Conservation (phyloP, 2,888 invertebrate genomes). For the Drosophila ustulata region DNA sequence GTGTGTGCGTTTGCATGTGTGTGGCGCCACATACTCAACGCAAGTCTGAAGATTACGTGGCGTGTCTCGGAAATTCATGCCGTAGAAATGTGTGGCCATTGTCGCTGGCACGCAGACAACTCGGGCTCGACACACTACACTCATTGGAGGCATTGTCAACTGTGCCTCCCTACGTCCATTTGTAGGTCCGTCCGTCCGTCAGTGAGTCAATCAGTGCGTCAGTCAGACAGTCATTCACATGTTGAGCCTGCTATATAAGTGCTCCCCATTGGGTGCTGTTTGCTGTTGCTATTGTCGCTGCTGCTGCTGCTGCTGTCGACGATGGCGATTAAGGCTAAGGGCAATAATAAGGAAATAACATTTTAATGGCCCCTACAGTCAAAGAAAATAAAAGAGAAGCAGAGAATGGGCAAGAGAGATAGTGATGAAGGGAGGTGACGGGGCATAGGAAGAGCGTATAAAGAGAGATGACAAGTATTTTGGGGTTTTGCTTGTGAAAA, state of each 20-base stretch:
- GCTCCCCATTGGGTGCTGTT: constrained; percentile 36
- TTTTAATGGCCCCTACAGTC: constrained; percentile 65
- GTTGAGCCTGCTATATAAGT: constrained; percentile 37
- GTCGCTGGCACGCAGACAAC: constrained; percentile 61
- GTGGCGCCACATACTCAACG: constrained; percentile 45
- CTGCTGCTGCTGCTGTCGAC: constrained; percentile 39
- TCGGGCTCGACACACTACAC: constrained; percentile 18
- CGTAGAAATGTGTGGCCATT: constrained; percentile 65
- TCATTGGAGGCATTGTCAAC: constrained; percentile 11
- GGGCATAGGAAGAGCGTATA: constrained; percentile 1
- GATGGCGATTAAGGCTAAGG: constrained; percentile 73
- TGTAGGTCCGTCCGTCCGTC: constrained; percentile 7
- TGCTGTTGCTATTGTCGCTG: constrained; percentile 13
- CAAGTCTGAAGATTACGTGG: constrained; percentile 49
- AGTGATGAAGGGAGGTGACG: background rate
- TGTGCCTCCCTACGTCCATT: constrained; percentile 12
- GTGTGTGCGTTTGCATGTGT: constrained; percentile 17
- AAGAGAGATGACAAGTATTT: constrained; percentile 46
- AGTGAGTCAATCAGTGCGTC: constrained; percentile 25
- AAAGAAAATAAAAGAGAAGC: constrained; percentile 32
- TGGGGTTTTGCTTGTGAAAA: constrained; percentile 41
- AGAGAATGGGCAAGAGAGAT: constrained; percentile 3
- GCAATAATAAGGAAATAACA: constrained; percentile 82
- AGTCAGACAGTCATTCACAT: constrained; percentile 29
- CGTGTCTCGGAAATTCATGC: constrained; percentile 55